Evolutionary conservation across 2,113 vertebrate species (phyloP), one percentile per base, ranked within the genome.

Genomic region (Lycaon pictus): DNA sequence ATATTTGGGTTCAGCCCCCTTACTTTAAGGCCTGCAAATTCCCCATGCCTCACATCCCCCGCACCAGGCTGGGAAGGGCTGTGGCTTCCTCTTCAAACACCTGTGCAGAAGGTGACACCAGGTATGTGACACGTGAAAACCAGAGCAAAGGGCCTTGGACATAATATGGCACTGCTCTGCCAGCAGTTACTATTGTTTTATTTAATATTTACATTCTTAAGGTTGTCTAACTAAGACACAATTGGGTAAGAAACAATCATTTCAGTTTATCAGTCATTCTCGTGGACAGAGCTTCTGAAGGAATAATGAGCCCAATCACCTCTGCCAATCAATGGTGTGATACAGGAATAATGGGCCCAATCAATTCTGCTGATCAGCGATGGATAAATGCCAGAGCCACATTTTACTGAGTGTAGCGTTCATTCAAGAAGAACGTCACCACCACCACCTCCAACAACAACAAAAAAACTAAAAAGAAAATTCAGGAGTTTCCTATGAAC

Each of bases 91-190:
- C 43, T 37, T 15, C 27, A 58, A 53, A 65, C 56, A 32, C 19
- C 3, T 6, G 4, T n/a, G 13, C 12, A 3, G 37, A n/a, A 48
- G 0, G 58, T 51, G 51, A 22, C 2, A 13, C 0, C 37, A 62
- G 60, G 32, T 7, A 16, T 0, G 2, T 10, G 51, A 13, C 3
- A 1, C 0, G 0, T 11, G 23, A 56, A 20, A 58, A 79, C 15
- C n/a, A 71, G 2, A 27, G 12, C 2, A 56, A 5, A 8, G 60
- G 29, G 20, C 9, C 27, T 9, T 56, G 20, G 13, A 27, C 4
- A 23, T 7, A 51, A 20, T 16, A 35, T 79, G n/a, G 29, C n/a
- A 23, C 22, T 51, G 20, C 11, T 27, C 29, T 58, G 11, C 1
- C 10, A 51, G 58, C 2, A 60, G 71, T 7, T 19, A 20, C 22